Percentiles rank a stretch among this genome's conserved stretches.
phyloP scores from a whole-genome alignment of 2,797 vertebrate genomes.

The Rhinichthys osculus region DNA sequence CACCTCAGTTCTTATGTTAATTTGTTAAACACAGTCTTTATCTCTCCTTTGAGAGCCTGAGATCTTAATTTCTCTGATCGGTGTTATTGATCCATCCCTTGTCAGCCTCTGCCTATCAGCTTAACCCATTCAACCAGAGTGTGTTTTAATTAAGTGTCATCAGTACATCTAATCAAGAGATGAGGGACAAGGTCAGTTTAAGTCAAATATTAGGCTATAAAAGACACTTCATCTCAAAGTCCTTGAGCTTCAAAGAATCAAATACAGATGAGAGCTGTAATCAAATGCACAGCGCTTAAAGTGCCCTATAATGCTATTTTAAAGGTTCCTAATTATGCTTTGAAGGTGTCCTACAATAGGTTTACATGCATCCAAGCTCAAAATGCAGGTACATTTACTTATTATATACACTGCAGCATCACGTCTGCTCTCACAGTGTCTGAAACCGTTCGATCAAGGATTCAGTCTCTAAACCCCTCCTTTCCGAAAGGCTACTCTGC shows the following conservation, averaged over 20 bases:
- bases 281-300: neutral
- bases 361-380: neutral
- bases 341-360: neutral
- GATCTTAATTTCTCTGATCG: constrained; percentile 42
- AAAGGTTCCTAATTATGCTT: neutral
- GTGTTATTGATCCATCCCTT: constrained; percentile 37
- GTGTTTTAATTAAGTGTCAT: constrained; percentile 45
- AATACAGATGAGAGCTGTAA: neutral
- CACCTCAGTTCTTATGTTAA: constrained; percentile 32
- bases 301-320: neutral
- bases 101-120: constrained; percentile 28
- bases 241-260: neutral
- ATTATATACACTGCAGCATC: neutral
- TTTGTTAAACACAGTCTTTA: constrained; percentile 40
- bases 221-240: neutral
- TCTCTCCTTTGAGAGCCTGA: constrained; percentile 35
- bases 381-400: neutral
- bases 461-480: neutral
- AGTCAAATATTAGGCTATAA: constrained; percentile 17
- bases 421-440: neutral
- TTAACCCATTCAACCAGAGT: constrained; percentile 22
- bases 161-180: constrained; percentile 21
- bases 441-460: neutral
- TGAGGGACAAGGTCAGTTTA: constrained; percentile 17
- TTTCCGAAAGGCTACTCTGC: neutral